Evolutionary conservation across 2,888 invertebrate genomes (phyloP).

Genomic region (Trachelus stipa): DNA sequence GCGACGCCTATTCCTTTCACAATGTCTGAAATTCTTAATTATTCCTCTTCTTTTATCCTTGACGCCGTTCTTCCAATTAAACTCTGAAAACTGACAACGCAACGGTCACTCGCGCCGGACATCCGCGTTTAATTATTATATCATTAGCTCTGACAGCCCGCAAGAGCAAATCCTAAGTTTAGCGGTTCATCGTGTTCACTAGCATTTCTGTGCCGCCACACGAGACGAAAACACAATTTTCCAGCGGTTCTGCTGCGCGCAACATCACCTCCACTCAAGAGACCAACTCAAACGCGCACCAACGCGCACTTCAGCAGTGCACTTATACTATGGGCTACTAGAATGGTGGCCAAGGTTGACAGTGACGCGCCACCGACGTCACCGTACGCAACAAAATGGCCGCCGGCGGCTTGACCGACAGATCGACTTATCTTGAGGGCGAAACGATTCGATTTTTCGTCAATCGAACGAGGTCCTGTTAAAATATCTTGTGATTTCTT

Average conservation of each 20-base stretch:
- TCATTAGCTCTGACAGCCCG: not conserved
- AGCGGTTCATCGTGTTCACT: conserved; percentile 6
- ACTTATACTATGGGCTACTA: not conserved
- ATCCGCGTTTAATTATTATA: not conserved
- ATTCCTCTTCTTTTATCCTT: not conserved
- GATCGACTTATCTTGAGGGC: not conserved
- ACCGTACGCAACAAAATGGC: not conserved
- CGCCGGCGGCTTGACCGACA: not conserved
- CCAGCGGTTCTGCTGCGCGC: conserved; percentile 21
- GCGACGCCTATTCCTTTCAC: not conserved
- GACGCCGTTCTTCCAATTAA: not conserved
- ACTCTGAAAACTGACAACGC: not conserved
- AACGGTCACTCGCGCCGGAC: not conserved
- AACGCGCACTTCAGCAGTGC: too few relatives aligned
- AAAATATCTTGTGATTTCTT: not conserved
- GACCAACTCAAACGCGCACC: not conserved
- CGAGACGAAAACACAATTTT: conserved; percentile 26
- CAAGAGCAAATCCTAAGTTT: not conserved
- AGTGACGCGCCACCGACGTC: not conserved
- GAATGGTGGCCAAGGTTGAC: not conserved
- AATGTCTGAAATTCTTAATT: not conserved
- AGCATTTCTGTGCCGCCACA: conserved; percentile 19
- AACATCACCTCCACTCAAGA: conserved; percentile 19
- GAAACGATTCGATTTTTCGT: not conserved
- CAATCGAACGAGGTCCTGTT: not conserved